Evolutionary conservation across 2,797 vertebrate species (phyloP).

Genomic region (Caiman crocodilus): DNA sequence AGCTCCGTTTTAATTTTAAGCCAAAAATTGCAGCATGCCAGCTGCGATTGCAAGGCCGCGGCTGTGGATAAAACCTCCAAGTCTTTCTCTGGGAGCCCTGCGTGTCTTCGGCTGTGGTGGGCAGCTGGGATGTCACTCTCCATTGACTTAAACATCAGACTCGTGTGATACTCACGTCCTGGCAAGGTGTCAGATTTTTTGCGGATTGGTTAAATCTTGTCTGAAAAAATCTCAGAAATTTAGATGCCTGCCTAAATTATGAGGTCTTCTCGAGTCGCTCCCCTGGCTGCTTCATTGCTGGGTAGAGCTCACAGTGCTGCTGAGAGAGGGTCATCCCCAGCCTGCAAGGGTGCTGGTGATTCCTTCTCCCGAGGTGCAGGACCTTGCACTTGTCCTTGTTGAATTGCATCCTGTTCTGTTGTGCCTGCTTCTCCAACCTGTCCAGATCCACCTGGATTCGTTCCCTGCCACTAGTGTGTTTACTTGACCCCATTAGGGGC

Average conservation of each 20-base stretch:
- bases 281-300: background rate
- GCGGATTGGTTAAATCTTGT: background rate
- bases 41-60: background rate
- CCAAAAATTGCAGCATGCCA: background rate
- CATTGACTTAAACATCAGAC: background rate
- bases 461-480: too few species aligned
- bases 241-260: background rate
- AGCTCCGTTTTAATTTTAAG: background rate
- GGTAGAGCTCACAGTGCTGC: background rate
- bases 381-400: too few species aligned
- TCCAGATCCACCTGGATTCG: too few species aligned
- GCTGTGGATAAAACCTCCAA: too few species aligned
- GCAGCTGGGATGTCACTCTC: too few species aligned
- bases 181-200: background rate
- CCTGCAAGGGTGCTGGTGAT: too few species aligned
- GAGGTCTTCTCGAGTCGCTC: background rate
- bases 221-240: background rate
- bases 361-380: too few species aligned
- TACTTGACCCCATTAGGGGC: too few species aligned
- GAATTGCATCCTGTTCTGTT: too few species aligned
- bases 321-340: too few species aligned
- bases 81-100: background rate
- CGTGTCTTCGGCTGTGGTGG: background rate
- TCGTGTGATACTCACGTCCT: background rate
- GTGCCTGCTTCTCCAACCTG: too few species aligned